A percentile compares a stretch with the other conserved stretches of the same genome.
Conservation (phyloP, 2,888 invertebrate species). For the Sepioteuthis lessoniana region DNA sequence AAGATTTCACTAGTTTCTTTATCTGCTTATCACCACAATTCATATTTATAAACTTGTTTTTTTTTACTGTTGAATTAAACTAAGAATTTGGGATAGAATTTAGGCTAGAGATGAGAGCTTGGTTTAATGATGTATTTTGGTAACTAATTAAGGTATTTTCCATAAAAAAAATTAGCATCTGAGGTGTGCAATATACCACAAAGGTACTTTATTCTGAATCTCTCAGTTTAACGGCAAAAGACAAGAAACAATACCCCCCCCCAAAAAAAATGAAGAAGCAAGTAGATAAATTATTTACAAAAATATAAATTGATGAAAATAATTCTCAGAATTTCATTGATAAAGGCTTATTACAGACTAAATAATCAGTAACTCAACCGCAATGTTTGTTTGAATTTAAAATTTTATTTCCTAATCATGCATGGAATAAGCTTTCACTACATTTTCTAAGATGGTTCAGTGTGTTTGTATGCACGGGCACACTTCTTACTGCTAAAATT, state of each 20-base stretch:
- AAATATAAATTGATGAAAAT: neutral
- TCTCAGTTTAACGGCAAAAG: neutral
- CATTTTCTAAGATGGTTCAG: neutral
- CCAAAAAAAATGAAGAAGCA: too few relatives aligned
- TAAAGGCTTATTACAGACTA: neutral
- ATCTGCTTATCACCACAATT: too few relatives aligned
- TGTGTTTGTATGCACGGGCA: neutral
- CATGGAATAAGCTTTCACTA: neutral
- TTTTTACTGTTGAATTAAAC: too few relatives aligned
- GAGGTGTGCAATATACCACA: neutral
- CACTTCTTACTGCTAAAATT: neutral
- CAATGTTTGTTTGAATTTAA: too few relatives aligned
- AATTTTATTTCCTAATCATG: neutral
- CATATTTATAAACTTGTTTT: too few relatives aligned
- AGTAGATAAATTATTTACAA: neutral
- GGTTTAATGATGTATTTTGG: too few relatives aligned
- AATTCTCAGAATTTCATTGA: neutral
- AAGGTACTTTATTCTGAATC: neutral
- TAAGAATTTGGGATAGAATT: too few relatives aligned
- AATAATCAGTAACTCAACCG: neutral
- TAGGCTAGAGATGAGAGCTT: too few relatives aligned
- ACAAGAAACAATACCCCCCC: too few relatives aligned
- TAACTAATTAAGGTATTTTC: too few relatives aligned
- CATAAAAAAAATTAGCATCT: too few relatives aligned
- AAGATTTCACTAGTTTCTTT: too few relatives aligned